Conservation (phyloP, 2,113 vertebrate species). For the Toxotes chatareus region DNA sequence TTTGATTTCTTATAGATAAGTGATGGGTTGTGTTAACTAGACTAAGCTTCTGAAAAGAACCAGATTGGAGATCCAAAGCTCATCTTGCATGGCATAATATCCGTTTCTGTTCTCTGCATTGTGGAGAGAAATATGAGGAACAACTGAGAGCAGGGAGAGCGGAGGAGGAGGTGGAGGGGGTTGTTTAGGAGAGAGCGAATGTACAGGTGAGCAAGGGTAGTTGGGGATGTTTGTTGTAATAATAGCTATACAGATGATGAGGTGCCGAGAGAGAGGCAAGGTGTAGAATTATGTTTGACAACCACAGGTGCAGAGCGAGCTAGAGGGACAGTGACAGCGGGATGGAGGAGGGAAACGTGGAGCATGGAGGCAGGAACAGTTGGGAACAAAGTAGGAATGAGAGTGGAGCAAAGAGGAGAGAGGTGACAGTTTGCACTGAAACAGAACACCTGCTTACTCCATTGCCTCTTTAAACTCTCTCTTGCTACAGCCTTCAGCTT, state of each 20-base stretch:
- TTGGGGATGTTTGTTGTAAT: slow-evolving; percentile 39
- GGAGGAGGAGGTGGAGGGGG: background rate
- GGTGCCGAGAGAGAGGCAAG: slow-evolving; percentile 32
- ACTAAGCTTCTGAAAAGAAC: background rate
- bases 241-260: slow-evolving; percentile 57
- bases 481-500: background rate
- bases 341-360: slow-evolving; percentile 18
- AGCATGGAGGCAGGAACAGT: slow-evolving; percentile 2
- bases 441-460: slow-evolving; percentile 17
- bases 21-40: background rate
- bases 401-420: background rate
- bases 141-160: background rate
- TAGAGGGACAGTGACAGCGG: slow-evolving; percentile 25
- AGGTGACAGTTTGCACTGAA: slow-evolving; percentile 16
- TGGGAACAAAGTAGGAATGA: slow-evolving; percentile 18
- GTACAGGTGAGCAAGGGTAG: background rate
- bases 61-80: background rate
- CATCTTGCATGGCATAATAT: background rate
- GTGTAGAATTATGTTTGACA: slow-evolving; percentile 61
- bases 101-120: background rate
- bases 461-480: slow-evolving; percentile 17
- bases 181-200: background rate
- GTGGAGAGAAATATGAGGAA: background rate
- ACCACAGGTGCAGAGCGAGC: slow-evolving; percentile 46
- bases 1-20: too few species aligned